A percentile compares a stretch with the other conserved stretches of the same genome.
Evolutionary conservation across 2,113 vertebrate genomes (phyloP).

Genomic region (Antigone vipio): DNA sequence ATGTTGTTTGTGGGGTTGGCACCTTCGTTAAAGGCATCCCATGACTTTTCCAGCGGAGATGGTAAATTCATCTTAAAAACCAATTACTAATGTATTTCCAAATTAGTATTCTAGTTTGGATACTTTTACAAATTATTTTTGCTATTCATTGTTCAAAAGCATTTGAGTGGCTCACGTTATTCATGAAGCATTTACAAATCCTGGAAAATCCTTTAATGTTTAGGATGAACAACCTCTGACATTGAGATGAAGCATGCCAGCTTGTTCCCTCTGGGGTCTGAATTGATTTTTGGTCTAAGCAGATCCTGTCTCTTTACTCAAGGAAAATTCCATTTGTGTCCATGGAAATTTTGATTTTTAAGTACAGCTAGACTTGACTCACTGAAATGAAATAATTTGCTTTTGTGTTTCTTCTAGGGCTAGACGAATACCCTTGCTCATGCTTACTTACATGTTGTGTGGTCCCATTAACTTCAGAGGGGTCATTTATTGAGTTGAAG

Average conservation of each 20-base stretch:
- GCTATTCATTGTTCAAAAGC: not conserved
- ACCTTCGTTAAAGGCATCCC: not conserved
- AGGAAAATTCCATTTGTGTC: not conserved
- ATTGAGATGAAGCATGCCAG: not conserved
- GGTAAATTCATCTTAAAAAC: not conserved
- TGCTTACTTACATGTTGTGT: not conserved
- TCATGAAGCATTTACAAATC: not conserved
- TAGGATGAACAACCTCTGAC: not conserved
- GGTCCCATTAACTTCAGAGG: not conserved
- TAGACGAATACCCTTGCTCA: not conserved
- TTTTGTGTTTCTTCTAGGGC: not conserved
- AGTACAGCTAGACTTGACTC: not conserved
- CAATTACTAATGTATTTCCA: not conserved
- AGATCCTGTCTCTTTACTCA: not conserved
- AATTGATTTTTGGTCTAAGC: not conserved
- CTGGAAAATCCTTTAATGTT: not conserved
- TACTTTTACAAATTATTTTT: not conserved
- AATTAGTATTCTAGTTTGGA: not conserved
- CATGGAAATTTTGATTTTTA: constrained; percentile 6
- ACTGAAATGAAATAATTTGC: not conserved
- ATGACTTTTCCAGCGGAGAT: not conserved
- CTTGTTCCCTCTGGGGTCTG: not conserved
- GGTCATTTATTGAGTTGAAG: not conserved
- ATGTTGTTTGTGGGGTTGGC: not conserved
- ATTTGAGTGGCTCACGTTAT: not conserved